Evolutionary conservation across 1,140 invertebrate species (phyloP), one percentile per base, ranked within the genome.

Genomic region (Platorchestia sp.): DNA sequence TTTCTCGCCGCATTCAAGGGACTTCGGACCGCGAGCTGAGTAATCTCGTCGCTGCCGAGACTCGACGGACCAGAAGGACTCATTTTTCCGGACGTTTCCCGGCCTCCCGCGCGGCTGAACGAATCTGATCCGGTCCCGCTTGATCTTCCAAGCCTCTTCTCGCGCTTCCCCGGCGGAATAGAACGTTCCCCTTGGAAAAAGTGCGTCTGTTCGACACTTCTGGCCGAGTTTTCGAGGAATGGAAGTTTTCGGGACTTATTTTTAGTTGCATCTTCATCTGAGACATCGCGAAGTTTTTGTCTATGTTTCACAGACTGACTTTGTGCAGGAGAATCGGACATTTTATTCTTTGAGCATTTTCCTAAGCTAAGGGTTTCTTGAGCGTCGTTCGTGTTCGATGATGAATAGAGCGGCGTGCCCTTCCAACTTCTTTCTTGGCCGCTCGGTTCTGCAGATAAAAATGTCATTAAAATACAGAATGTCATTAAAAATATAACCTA

Each of bases 151-250:
- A 44, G 87, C n/a, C 87, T 89, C 43, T 89, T 41, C 43, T 89
- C 36, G 41, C 42, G 41, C 41, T 36, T 22, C 41, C 43, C 43
- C 41, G 87, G 36, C 14, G 87, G 41, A 89, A 89, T 44, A 42
- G 87, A 42, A 41, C 10, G n/a, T 1, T 42, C 41, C 43, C 42
- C 14, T 42, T 89, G 87, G 43, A 89, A 89, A 89, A 89, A 89
- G 87, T 89, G 14, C 0, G 87, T 89, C 10, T 89, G 87, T 89
- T 42, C 87, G 41, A 89, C 87, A 89, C 87, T 89, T 89, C 87
- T 89, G 16, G n/a, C n/a, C 36, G 87, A 75, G 59, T 75, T 75
- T 75, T 27, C 59, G 59, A 75, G 14, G 59, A 36, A 75, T 75
- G 59, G 27, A 75, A 75, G 59, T 75, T 75, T 75, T 75, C 59